Evolutionary conservation across 2,888 invertebrate species (phyloP).

Genomic region (Lithosia quadra): DNA sequence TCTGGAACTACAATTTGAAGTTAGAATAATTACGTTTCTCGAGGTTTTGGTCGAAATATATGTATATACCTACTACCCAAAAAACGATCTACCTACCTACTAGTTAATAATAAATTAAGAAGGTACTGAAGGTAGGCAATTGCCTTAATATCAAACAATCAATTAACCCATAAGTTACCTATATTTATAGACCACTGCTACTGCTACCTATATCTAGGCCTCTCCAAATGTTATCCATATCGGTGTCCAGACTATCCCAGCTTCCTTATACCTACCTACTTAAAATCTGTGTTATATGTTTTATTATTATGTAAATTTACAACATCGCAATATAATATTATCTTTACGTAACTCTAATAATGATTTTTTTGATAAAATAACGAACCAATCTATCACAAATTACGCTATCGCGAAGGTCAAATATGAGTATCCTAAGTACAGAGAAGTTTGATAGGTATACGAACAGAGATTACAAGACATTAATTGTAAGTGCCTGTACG

Average conservation of each 20-base stretch:
- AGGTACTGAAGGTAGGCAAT: too few species aligned
- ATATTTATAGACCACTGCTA: too few species aligned
- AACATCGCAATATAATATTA: slow-evolving; percentile 19
- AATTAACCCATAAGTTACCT: too few species aligned
- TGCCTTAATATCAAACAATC: too few species aligned
- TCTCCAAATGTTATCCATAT: background rate
- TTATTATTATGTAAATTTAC: background rate
- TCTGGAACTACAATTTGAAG: too few species aligned
- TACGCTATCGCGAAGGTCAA: slow-evolving; percentile 17
- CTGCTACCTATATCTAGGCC: too few species aligned
- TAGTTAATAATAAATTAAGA: too few species aligned
- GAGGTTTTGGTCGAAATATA: too few species aligned
- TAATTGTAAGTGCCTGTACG: slow-evolving; percentile 8
- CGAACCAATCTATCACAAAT: slow-evolving; percentile 2
- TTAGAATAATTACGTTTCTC: too few species aligned
- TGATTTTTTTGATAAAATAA: slow-evolving; percentile 14
- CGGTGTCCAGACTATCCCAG: background rate
- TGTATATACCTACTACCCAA: too few species aligned
- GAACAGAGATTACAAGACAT: slow-evolving; percentile 25
- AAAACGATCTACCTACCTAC: too few species aligned
- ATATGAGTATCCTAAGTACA: slow-evolving; percentile 17
- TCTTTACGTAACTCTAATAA: slow-evolving; percentile 15
- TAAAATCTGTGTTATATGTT: background rate
- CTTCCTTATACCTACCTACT: background rate
- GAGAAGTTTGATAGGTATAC: slow-evolving; percentile 20